These are phyloP conservation scores for Emydocephalus ijimae DNA, from an alignment of 2,113 vertebrate species.

Conservation along the genomic window DNA sequence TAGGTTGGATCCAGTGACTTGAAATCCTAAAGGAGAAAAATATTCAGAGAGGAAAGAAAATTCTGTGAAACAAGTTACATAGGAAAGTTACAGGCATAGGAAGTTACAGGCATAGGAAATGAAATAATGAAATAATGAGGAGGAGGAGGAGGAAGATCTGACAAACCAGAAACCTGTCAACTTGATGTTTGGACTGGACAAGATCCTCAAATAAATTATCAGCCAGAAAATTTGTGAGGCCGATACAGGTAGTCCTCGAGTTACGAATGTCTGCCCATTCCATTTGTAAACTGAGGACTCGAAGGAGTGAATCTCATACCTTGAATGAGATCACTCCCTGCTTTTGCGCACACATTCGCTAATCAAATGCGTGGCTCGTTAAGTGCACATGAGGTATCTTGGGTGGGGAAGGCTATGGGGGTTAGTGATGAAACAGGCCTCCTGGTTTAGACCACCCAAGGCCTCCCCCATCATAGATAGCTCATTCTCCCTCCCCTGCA, in stretches of 20 bases:
- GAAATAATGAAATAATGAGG: background rate
- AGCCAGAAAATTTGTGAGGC: background rate
- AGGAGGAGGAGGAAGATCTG: background rate
- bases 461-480: no score
- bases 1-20: background rate
- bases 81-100: background rate
- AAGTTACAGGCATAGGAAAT: background rate
- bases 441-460: no score
- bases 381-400: no score
- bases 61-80: background rate
- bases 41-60: background rate
- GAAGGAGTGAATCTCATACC: no score
- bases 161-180: background rate
- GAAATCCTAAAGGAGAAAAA: background rate
- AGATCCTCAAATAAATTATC: background rate
- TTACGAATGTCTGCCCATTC: no score
- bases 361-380: rapidly evolving
- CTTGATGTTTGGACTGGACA: background rate
- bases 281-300: no score
- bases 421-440: no score
- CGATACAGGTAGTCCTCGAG: background rate
- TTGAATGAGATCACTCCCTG: no score
- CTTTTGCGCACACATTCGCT: no score
- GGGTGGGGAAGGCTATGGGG: no score
- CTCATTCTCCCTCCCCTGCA: no score